Percentiles rank a stretch among this genome's conserved stretches.
These are phyloP conservation scores for Abrostola tripartita DNA, from an alignment of 2,888 invertebrate genomes.

Conservation along the genomic window DNA sequence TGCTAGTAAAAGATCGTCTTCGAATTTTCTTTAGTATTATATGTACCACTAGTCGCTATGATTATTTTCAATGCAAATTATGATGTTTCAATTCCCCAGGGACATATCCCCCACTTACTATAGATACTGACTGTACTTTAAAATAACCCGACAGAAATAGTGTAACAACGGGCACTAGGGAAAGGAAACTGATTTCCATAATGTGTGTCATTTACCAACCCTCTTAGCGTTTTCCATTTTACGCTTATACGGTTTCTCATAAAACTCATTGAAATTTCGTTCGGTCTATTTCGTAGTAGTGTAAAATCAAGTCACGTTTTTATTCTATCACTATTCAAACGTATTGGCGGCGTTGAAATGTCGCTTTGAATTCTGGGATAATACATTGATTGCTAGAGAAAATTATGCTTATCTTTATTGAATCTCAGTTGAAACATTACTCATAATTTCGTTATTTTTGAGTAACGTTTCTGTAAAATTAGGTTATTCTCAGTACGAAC, in stretches of 20 bases:
- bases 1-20: no score
- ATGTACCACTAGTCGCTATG: no score
- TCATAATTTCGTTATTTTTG: no score
- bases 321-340: slow-evolving; percentile 35
- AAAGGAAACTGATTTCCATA: slow-evolving; percentile 17
- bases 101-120: no score
- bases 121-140: no score
- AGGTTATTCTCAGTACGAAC: no score
- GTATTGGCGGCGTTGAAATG: slow-evolving; percentile 19
- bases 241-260: slow-evolving; percentile 27
- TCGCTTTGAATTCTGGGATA: slow-evolving; percentile 15
- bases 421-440: no score
- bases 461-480: no score
- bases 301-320: slow-evolving; percentile 37
- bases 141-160: neutral
- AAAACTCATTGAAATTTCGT: slow-evolving; percentile 42
- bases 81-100: no score
- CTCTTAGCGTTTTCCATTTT: slow-evolving; percentile 34
- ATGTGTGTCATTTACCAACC: slow-evolving; percentile 24
- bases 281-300: slow-evolving; percentile 26
- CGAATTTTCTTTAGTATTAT: no score
- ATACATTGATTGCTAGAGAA: neutral
- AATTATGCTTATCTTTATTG: no score
- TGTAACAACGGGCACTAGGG: neutral
- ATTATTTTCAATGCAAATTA: no score